Percentiles rank a stretch among this genome's conserved stretches.
These are phyloP conservation scores for Oedothorax gibbosus DNA, from an alignment of 1,140 invertebrate genomes.

Conservation along the genomic window DNA sequence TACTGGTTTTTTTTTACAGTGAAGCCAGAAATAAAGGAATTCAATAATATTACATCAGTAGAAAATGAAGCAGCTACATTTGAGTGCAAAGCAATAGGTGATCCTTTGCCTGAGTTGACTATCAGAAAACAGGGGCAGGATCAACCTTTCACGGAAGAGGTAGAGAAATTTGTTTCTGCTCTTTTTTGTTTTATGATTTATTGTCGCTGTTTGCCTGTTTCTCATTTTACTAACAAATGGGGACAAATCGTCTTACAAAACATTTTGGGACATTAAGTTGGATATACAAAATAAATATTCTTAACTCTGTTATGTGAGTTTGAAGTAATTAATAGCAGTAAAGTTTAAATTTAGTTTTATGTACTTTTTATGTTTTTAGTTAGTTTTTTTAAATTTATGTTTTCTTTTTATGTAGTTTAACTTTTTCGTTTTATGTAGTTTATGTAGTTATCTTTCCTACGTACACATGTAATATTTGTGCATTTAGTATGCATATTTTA, in stretches of 20 bases:
- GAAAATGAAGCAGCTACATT: slow-evolving; percentile 76
- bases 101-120: slow-evolving; percentile 80
- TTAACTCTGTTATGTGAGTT: too few relatives aligned
- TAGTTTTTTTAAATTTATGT: too few relatives aligned
- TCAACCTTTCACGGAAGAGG: slow-evolving; percentile 59
- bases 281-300: too few relatives aligned
- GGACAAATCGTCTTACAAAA: background rate
- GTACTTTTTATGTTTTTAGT: too few relatives aligned
- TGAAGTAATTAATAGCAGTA: too few relatives aligned
- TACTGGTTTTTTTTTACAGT: slow-evolving; percentile 4
- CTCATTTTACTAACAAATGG: background rate
- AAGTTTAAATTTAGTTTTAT: too few relatives aligned
- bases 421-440: too few relatives aligned
- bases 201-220: background rate
- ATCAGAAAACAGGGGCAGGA: slow-evolving; percentile 73
- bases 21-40: slow-evolving; percentile 82
- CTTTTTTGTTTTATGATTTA: background rate
- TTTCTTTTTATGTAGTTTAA: too few relatives aligned
- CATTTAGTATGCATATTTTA: too few relatives aligned
- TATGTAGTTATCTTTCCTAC: too few relatives aligned
- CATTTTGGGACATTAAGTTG: background rate
- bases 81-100: slow-evolving; percentile 80
- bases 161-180: slow-evolving; percentile 6
- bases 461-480: too few relatives aligned
- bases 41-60: slow-evolving; percentile 79